phyloP scores from a whole-genome alignment of 2,113 vertebrate species.

The Colossoma macropomum region DNA sequence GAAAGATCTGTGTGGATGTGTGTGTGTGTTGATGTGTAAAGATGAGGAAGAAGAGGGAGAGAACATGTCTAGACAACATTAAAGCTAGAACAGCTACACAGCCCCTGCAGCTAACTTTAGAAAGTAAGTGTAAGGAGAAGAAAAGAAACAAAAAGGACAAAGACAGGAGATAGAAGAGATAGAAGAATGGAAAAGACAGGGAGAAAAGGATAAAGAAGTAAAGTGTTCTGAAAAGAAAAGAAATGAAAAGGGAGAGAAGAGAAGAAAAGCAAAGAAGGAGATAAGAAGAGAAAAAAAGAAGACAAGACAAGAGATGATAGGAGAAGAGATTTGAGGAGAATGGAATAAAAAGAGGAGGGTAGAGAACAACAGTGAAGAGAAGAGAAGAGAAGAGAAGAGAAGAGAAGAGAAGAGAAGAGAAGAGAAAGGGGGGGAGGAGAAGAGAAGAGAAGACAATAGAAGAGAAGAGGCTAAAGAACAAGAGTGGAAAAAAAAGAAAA shows the following conservation, averaged over 20 bases:
- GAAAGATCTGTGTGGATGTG: constrained; percentile 63
- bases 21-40: constrained; percentile 43
- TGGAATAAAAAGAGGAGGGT: no score
- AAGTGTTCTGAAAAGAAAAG: background rate
- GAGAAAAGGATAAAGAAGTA: background rate
- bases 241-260: constrained; percentile 12
- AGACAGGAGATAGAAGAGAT: background rate
- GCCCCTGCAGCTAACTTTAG: constrained; percentile 53
- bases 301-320: background rate
- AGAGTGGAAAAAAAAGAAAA: no score
- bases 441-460: constrained; percentile 19
- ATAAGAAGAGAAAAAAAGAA: background rate
- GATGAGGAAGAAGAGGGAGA: constrained; percentile 33
- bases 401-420: no score
- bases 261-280: constrained; percentile 28
- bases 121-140: background rate
- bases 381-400: no score
- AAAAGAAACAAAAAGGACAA: constrained; percentile 14
- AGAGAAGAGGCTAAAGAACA: background rate
- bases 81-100: constrained; percentile 59
- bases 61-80: constrained; percentile 64
- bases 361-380: no score
- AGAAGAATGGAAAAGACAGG: constrained; percentile 1
- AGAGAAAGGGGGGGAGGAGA: no score
- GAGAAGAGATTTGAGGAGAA: background rate